A percentile compares a stretch with the other conserved stretches of the same genome.
These are phyloP conservation scores for Probosciger aterrimus DNA, from an alignment of 2,113 vertebrate species.

Conservation along the genomic window DNA sequence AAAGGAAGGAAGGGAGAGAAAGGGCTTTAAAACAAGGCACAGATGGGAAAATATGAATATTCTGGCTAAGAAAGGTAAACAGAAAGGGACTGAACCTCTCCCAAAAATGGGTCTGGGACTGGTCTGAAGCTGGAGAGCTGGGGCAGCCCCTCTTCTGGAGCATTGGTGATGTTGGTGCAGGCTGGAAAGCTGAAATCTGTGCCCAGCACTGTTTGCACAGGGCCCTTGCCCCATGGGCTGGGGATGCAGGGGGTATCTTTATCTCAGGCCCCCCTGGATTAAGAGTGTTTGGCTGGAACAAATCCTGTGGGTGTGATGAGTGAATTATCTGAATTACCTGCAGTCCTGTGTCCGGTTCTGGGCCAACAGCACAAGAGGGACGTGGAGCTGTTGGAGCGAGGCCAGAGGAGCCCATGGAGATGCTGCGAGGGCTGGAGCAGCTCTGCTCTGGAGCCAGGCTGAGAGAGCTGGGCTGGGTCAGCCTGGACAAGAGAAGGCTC, in stretches of 20 bases:
- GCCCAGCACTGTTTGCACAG: background rate
- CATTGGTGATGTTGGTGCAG: background rate
- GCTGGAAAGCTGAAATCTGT: background rate
- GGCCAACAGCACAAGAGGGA: background rate
- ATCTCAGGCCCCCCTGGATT: too few relatives aligned
- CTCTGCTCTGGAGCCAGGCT: background rate
- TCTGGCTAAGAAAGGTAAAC: background rate
- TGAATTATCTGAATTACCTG: background rate
- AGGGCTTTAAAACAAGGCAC: background rate
- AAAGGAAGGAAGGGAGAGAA: background rate
- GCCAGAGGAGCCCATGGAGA: background rate
- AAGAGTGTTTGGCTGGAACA: background rate
- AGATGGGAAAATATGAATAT: background rate
- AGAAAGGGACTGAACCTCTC: background rate
- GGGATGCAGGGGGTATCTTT: fast-evolving
- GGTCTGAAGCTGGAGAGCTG: fast-evolving
- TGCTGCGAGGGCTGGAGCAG: background rate
- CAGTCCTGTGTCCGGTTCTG: background rate
- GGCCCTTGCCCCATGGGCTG: background rate
- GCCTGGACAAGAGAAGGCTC: too few relatives aligned
- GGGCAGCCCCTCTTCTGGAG: background rate
- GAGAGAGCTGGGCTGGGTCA: too few relatives aligned
- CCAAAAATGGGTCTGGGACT: fast-evolving
- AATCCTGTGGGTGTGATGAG: background rate
- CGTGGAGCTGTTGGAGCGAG: background rate